Evolutionary conservation across 1,140 invertebrate genomes (phyloP), one percentile per base, ranked within the genome.

Genomic region (Arctopsyche grandis): DNA sequence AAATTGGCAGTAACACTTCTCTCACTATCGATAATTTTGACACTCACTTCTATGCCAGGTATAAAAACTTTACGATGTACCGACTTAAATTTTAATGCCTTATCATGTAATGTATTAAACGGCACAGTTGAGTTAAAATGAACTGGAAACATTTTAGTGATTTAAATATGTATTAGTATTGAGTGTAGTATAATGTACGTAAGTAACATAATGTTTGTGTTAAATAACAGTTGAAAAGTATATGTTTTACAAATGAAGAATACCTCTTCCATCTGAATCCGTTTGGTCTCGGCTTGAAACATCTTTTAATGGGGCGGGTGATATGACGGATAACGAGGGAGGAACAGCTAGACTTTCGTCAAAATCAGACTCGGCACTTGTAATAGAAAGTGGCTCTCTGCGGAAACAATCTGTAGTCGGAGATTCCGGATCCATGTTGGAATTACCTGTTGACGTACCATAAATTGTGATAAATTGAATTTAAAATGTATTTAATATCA

Each of bases 1-100:
- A 95, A 89, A 89, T 96, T 94, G 14, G 93, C 92, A 0, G 94
- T 94, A 0, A 93, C 90, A 83, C 93, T 94, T 69, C 94, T 89
- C 84, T 96, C 94, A 80, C 91, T 91, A 79, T 94, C 90, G 19
- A 91, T 89, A 48, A 97, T 93, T 84, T 90, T 91, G 5, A 94
- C 92, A 74, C 90, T 86, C 63, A 97, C 91, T 83, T 93, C 91
- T 26, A 91, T 87, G 0, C 91, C 91, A 0, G 93, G 93, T 81
- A 97, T 94, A 85, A 95, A 96, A 79, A 95, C 91, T 86, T 93
- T 92, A 29, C 91, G 87, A 80, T 92, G 90, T 29, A 92, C 91
- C 0, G 91, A 93, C 79, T 92, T 94, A 83, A 95, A 94, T 83
- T 93, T 93, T 22, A 92, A 84, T 12, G 92, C 90, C 74, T 90